Evolutionary conservation across 2,888 invertebrate genomes (phyloP).

Genomic region (Drosophila subsilvestris): DNA sequence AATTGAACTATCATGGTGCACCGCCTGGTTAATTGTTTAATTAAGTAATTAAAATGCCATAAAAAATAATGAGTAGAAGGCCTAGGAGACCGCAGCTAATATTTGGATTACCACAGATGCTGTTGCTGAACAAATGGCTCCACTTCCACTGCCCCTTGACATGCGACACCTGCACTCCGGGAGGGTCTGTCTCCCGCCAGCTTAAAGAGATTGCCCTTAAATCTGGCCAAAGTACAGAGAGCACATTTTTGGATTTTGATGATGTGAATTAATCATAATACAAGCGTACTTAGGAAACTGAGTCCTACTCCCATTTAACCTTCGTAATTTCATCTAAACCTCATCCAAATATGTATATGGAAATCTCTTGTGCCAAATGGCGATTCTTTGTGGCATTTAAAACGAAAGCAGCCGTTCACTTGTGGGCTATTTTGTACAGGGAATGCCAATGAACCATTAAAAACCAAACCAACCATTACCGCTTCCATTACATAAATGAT

Average conservation of each 20-base stretch:
- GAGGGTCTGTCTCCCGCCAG: not conserved
- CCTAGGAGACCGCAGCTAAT: conserved; percentile 42
- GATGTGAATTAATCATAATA: no score
- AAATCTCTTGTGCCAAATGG: not conserved
- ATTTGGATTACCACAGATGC: conserved; percentile 19
- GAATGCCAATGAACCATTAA: not conserved
- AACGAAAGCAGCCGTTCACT: no score
- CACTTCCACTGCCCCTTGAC: conserved; percentile 48
- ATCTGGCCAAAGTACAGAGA: not conserved
- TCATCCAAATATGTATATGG: no score
- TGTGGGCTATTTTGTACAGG: not conserved
- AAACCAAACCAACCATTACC: no score
- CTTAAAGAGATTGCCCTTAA: conserved; percentile 10
- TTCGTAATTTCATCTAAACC: not conserved
- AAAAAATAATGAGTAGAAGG: conserved; percentile 68
- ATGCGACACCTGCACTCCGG: conserved; percentile 51
- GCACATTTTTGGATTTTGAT: not conserved
- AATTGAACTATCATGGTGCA: conserved; percentile 67
- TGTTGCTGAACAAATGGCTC: conserved; percentile 51
- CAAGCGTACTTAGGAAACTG: not conserved
- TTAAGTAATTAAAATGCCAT: conserved; percentile 76
- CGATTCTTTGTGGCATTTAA: no score
- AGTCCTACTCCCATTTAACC: not conserved
- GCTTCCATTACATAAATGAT: not conserved
- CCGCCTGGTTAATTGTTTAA: conserved; percentile 74